Conservation (phyloP, 2,113 vertebrate genomes). For the Gopherus flavomarginatus region DNA sequence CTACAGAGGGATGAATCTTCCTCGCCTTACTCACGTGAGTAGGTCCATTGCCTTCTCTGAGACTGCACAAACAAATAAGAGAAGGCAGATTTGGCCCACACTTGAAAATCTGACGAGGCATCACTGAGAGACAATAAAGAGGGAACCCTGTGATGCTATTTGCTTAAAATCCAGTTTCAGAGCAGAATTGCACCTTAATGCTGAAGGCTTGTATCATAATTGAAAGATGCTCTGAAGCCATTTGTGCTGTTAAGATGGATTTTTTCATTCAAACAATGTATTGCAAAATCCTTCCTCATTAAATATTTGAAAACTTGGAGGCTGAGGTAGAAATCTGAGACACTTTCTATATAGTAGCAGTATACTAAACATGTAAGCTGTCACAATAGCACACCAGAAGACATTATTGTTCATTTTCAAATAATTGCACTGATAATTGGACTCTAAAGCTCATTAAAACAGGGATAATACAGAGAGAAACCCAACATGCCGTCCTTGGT, state of each 20-base stretch:
- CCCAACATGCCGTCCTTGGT: background rate
- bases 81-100: background rate
- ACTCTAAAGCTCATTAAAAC: background rate
- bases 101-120: background rate
- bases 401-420: background rate
- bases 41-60: background rate
- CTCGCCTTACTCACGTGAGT: background rate
- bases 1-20: background rate
- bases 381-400: background rate
- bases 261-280: background rate
- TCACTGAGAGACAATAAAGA: background rate
- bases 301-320: background rate
- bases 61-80: background rate
- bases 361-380: background rate
- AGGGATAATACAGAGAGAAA: background rate
- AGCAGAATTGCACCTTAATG: background rate
- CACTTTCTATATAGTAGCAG: background rate
- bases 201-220: background rate
- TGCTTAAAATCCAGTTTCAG: slow-evolving; percentile 11
- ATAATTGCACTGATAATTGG: slow-evolving; percentile 3
- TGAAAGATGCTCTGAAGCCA: background rate
- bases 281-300: slow-evolving; percentile 6
- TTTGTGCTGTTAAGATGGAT: background rate
- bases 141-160: background rate
- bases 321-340: background rate